Conservation (phyloP, 2,797 vertebrate species). For the Anas capensis region DNA sequence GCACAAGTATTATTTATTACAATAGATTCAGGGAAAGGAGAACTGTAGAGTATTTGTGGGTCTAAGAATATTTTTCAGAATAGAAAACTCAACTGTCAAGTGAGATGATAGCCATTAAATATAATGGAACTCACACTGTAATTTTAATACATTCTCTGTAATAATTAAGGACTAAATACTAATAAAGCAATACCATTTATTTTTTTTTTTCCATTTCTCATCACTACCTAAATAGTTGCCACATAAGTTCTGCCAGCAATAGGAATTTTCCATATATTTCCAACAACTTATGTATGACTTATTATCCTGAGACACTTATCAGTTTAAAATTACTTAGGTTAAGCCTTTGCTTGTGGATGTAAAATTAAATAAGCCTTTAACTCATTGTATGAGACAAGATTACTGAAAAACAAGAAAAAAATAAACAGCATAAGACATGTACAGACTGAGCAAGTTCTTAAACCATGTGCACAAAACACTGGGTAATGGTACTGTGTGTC, state of each 20-base stretch:
- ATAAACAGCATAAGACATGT: not conserved
- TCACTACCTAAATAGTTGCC: not conserved
- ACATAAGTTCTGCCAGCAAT: not conserved
- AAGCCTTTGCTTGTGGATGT: not conserved
- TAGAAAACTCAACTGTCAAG: not conserved
- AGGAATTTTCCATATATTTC: not conserved
- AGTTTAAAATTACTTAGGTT: not conserved
- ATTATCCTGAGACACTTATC: not conserved
- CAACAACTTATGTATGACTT: not conserved
- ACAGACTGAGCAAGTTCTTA: not conserved
- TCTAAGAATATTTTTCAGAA: slow-evolving; percentile 2
- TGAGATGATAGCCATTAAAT: not conserved
- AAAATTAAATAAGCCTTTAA: not conserved
- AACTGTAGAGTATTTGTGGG: not conserved
- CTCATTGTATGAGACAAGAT: not conserved
- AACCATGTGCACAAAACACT: not conserved
- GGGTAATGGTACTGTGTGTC: not conserved
- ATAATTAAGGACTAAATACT: not conserved
- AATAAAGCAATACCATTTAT: not conserved
- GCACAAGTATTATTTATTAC: not conserved
- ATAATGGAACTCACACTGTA: not conserved
- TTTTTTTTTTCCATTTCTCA: not conserved
- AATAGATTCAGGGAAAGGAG: not conserved
- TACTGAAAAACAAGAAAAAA: not conserved
- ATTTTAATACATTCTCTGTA: not conserved